phyloP scores from a whole-genome alignment of 2,113 vertebrate species.

The Lethenteron camtschaticum region DNA sequence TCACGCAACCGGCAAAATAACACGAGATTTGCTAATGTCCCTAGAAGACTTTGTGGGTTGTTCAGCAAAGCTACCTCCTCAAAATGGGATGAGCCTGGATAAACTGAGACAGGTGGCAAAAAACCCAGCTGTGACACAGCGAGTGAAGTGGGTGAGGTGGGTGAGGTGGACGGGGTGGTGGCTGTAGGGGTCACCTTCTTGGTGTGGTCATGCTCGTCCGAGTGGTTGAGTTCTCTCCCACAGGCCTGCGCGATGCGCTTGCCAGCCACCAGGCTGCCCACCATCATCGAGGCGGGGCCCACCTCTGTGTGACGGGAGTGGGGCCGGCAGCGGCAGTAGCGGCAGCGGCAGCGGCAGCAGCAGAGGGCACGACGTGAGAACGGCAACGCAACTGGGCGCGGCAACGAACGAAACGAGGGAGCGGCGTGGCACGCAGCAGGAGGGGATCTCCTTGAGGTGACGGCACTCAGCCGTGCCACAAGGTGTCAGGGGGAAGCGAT shows the following conservation, averaged over 20 bases:
- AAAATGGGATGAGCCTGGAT: too few relatives aligned
- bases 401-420: background rate
- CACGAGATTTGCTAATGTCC: too few relatives aligned
- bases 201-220: conserved; percentile 84
- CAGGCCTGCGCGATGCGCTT: conserved; percentile 83
- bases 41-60: too few relatives aligned
- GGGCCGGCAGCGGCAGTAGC: background rate
- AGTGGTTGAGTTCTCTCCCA: conserved; percentile 54
- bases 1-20: too few relatives aligned
- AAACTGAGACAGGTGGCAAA: too few relatives aligned
- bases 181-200: conserved; percentile 30
- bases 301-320: conserved; percentile 34
- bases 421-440: background rate
- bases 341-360: background rate
- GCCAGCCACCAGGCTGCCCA: conserved; percentile 76
- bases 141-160: too few relatives aligned
- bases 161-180: too few relatives aligned
- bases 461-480: too few relatives aligned
- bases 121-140: too few relatives aligned
- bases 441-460: background rate
- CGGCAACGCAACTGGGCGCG: background rate
- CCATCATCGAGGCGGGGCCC: conserved; percentile 83
- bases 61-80: too few relatives aligned
- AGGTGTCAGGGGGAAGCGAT: too few relatives aligned
- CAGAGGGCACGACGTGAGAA: background rate